phyloP scores from a whole-genome alignment of 2,113 vertebrate species.

The Eleginops maclovinus region DNA sequence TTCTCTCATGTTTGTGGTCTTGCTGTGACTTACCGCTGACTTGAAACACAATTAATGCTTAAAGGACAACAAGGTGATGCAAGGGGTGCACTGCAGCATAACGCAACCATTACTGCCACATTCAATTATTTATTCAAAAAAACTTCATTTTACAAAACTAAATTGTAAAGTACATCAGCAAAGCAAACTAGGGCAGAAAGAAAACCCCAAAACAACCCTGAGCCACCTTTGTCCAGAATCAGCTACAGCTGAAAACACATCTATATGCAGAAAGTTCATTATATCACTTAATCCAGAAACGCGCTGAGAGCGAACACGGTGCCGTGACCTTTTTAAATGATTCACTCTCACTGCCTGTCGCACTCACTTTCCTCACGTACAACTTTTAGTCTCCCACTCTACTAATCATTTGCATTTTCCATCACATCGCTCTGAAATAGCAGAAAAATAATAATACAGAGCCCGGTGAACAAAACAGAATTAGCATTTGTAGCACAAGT shows the following conservation, averaged over 20 bases:
- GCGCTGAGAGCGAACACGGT: slow-evolving; percentile 19
- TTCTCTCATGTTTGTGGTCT: slow-evolving; percentile 43
- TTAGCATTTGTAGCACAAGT: slow-evolving; percentile 34
- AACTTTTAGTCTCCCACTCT: slow-evolving; percentile 54
- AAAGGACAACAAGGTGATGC: slow-evolving; percentile 20
- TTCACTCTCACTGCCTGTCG: slow-evolving; percentile 53
- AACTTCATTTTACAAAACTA: slow-evolving; percentile 6
- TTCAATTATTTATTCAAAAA: slow-evolving; percentile 14
- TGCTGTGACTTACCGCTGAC: slow-evolving; percentile 40
- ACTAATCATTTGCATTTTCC: slow-evolving; percentile 66
- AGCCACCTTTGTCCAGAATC: slow-evolving; percentile 12
- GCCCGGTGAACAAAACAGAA: slow-evolving; percentile 43
- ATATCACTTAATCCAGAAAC: slow-evolving; percentile 51
- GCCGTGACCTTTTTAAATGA: slow-evolving; percentile 62
- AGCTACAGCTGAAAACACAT: slow-evolving; percentile 33
- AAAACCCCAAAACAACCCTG: background rate
- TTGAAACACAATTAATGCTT: slow-evolving; percentile 47
- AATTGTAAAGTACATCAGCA: background rate
- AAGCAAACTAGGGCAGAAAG: slow-evolving; percentile 1
- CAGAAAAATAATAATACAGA: slow-evolving; percentile 39
- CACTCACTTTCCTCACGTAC: slow-evolving; percentile 47
- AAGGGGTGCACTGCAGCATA: slow-evolving; percentile 5
- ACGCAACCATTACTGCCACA: background rate
- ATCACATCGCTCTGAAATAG: slow-evolving; percentile 54
- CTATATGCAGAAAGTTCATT: slow-evolving; percentile 45